Percentiles rank a stretch among this genome's conserved stretches.
phyloP scores from a whole-genome alignment of 2,113 vertebrate species.

The Coturnix japonica region DNA sequence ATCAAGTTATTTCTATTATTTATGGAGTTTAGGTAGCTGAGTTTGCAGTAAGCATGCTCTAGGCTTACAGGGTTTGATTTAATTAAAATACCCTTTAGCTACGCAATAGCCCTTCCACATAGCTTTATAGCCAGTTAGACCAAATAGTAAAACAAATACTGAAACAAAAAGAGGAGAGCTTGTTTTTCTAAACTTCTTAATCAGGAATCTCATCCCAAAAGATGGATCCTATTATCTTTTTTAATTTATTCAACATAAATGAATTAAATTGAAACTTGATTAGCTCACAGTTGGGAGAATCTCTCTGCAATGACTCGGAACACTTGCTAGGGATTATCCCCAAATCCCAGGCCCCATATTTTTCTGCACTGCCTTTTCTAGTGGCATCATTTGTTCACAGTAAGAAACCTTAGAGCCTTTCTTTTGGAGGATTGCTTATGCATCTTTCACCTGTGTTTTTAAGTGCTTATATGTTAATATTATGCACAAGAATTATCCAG shows the following conservation, averaged over 20 bases:
- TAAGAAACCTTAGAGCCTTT: background rate
- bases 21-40: background rate
- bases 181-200: conserved; percentile 28
- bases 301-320: background rate
- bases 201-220: conserved; percentile 13
- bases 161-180: background rate
- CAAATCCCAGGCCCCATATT: conserved; percentile 16
- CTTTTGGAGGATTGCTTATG: background rate
- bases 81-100: background rate
- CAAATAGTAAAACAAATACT: background rate
- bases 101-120: background rate
- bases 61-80: background rate
- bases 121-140: background rate
- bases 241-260: conserved; percentile 40
- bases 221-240: conserved; percentile 20
- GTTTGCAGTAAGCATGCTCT: background rate
- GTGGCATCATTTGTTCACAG: background rate
- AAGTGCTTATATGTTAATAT: background rate
- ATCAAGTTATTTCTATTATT: background rate
- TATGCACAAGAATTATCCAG: background rate
- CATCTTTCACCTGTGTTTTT: background rate
- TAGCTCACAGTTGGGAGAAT: conserved; percentile 11
- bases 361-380: background rate
- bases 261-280: conserved; percentile 53
- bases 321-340: conserved; percentile 26